Evolutionary conservation across 2,113 vertebrate genomes (phyloP).

Genomic region (Erpornis zantholeuca): DNA sequence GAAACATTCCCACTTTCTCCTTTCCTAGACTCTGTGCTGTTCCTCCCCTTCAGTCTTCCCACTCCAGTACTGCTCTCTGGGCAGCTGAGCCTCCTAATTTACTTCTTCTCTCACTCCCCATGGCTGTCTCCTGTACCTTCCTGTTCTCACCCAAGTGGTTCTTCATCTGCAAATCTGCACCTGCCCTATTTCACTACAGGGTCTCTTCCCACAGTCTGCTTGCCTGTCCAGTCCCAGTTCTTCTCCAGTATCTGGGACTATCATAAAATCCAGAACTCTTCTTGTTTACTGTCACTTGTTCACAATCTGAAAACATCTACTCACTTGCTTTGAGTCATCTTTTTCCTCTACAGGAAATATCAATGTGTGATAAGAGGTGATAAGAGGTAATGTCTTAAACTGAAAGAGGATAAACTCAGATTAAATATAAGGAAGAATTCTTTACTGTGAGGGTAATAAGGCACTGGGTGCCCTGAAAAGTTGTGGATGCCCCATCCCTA

Average conservation of each 20-base stretch:
- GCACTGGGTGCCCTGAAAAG: neutral
- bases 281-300: neutral
- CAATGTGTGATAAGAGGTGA: too few relatives aligned
- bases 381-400: neutral
- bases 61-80: neutral
- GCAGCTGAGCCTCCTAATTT: neutral
- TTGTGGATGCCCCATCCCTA: neutral
- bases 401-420: neutral
- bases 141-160: neutral
- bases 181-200: neutral
- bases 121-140: neutral
- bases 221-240: neutral
- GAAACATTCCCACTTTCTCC: neutral
- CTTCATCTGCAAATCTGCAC: neutral
- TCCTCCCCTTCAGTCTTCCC: neutral
- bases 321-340: neutral
- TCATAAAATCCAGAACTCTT: neutral
- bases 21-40: neutral
- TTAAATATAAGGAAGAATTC: neutral
- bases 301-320: neutral
- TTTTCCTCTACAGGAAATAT: neutral
- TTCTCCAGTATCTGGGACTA: neutral
- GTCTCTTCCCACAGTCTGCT: neutral
- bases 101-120: neutral
- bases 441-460: neutral